A percentile compares a stretch with the other conserved stretches of the same genome.
phyloP scores from a whole-genome alignment of 2,888 invertebrate genomes.

The Yponomeuta sedellus region DNA sequence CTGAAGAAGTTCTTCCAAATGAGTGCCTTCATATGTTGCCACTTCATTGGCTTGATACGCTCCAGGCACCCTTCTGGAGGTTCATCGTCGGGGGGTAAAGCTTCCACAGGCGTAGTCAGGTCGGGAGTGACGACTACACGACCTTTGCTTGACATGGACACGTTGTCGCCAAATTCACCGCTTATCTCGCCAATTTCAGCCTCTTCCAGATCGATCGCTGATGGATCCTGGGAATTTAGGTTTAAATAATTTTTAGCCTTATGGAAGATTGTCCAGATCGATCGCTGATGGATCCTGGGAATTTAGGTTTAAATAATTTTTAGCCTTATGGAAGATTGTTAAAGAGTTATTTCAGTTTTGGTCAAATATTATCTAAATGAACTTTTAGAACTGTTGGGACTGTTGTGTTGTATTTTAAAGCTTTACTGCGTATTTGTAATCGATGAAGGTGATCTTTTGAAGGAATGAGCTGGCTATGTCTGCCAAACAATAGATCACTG shows the following conservation, averaged over 20 bases:
- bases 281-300: slow-evolving; percentile 77
- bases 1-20: slow-evolving; percentile 93
- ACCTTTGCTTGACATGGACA: slow-evolving; percentile 85
- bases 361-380: no score
- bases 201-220: slow-evolving; percentile 80
- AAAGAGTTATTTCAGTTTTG: no score
- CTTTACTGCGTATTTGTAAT: no score
- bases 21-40: slow-evolving; percentile 85
- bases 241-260: background rate
- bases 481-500: no score
- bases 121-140: slow-evolving; percentile 79
- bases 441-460: no score
- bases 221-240: slow-evolving; percentile 65
- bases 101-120: slow-evolving; percentile 62
- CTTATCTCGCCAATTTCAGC: slow-evolving; percentile 86
- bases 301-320: slow-evolving; percentile 2
- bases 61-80: slow-evolving; percentile 72
- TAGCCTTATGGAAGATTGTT: background rate
- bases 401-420: background rate
- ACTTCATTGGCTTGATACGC: slow-evolving; percentile 79
- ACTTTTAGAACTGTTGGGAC: background rate
- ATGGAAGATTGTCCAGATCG: slow-evolving; percentile 51
- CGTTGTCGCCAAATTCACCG: slow-evolving; percentile 91
- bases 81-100: slow-evolving; percentile 83
- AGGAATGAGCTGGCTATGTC: no score